phyloP scores from a whole-genome alignment of 2,888 invertebrate genomes.

The Subacronicta megacephala region DNA sequence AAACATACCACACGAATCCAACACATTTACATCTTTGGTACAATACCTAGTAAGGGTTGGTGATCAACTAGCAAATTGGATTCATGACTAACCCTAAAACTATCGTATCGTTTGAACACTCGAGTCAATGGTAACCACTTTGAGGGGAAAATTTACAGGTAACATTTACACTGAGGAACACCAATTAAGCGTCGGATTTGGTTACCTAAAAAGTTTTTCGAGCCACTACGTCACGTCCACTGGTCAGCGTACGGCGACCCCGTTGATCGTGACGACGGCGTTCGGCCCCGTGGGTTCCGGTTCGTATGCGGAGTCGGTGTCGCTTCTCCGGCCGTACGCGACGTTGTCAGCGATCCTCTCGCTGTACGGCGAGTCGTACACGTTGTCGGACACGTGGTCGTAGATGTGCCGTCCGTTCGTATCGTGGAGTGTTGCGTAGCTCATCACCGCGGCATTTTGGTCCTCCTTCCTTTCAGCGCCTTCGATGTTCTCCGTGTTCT shows the following conservation, averaged over 20 bases:
- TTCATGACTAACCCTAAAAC: constrained; percentile 56
- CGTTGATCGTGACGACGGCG: constrained; percentile 95
- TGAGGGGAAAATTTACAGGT: constrained; percentile 54
- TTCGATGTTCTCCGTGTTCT: constrained; percentile 96
- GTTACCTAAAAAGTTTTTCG: constrained; percentile 56
- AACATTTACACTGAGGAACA: constrained; percentile 59
- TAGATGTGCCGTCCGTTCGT: constrained; percentile 88
- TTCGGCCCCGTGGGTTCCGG: constrained; percentile 91
- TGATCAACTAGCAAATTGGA: constrained; percentile 55
- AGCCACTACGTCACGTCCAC: constrained; percentile 28
- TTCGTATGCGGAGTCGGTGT: constrained; percentile 89
- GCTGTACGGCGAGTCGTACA: constrained; percentile 94
- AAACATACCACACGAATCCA: constrained; percentile 72
- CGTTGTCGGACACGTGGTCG: constrained; percentile 91
- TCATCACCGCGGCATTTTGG: constrained; percentile 96
- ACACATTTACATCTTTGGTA: constrained; percentile 89
- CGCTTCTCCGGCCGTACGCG: constrained; percentile 82
- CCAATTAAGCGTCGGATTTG: constrained; percentile 59
- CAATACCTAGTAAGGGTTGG: constrained; percentile 85
- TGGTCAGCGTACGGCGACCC: constrained; percentile 94
- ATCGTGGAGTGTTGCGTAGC: constrained; percentile 95
- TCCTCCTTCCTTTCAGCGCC: constrained; percentile 96
- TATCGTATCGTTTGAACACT: constrained; percentile 73
- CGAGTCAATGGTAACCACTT: constrained; percentile 58
- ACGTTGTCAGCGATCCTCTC: constrained; percentile 87